Evolutionary conservation across 2,113 vertebrate species (phyloP), one percentile per base, ranked within the genome.

Genomic region (Ivindomyrus marchei): DNA sequence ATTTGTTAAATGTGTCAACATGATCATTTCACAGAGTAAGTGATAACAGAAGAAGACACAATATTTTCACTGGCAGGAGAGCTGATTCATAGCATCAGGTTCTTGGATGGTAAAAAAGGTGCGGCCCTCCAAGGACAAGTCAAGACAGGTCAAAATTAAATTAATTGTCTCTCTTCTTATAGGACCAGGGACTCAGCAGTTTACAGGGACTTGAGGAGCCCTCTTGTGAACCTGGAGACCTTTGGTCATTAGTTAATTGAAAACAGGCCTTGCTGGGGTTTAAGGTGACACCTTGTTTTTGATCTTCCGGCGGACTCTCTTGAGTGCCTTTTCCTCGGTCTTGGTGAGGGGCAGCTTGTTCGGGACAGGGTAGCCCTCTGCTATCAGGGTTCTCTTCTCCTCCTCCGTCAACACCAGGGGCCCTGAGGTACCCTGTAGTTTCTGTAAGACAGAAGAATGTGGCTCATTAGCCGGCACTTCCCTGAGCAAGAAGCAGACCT

Each of bases 271-370:
- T 19, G 36, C 4, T 15, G 15, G 17, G 13, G 31, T 80, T 80
- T 80, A 80, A 80, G 74, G 31, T 21, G 74, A 87, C 74, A 99
- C 98, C 98, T 99, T 99, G 92, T 99, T 99, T 94, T 99, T 99
- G 91, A 99, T 99, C 96, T 99, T 99, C 90, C 98, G 96, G 46
- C 98, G 95, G 91, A 99, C 98, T 91, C 98, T 96, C 95, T 99
- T 99, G 92, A 99, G 96, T 90, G 98, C 97, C 94, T 99, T 99
- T 93, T 99, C 98, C 93, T 99, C 98, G 1, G 97, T 98, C 95
- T 99, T 99, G 49, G 97, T 98, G 93, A 99, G 98, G 50, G 98
- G 98, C 47, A 99, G 96, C 92, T 99, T 99, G 90, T 97, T 99
- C 90, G 98, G 98, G 89, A 99, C 97, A 0, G 98, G 98, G 92